Conservation (phyloP, 1,140 invertebrate species). For the Colletes gigas region DNA sequence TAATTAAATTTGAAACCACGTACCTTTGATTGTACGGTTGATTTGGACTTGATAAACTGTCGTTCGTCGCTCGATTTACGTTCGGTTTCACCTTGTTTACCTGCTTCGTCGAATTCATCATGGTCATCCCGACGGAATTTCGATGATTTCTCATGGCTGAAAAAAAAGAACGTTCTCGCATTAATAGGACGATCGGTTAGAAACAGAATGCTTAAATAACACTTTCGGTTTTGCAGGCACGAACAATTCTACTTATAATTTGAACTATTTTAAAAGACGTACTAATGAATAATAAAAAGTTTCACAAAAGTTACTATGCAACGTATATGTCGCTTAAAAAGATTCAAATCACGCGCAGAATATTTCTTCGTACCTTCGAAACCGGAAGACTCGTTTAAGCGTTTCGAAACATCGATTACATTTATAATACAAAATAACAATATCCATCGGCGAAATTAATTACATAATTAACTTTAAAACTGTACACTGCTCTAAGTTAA, state of each 20-base stretch:
- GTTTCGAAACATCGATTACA: neutral
- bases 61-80: conserved; percentile 87
- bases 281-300: too few relatives aligned
- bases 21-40: conserved; percentile 80
- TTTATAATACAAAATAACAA: neutral
- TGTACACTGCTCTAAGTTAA: conserved; percentile 2
- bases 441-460: neutral
- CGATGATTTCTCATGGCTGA: conserved; percentile 85
- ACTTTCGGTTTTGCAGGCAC: neutral
- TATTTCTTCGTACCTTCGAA: too few relatives aligned
- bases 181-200: neutral
- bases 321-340: too few relatives aligned
- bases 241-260: too few relatives aligned
- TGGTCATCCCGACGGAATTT: conserved; percentile 85
- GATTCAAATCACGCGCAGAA: too few relatives aligned
- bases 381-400: too few relatives aligned
- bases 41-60: conserved; percentile 81
- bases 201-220: neutral
- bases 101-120: conserved; percentile 86
- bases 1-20: neutral
- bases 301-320: too few relatives aligned
- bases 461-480: neutral
- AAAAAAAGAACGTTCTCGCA: conserved; percentile 48
- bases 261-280: too few relatives aligned
- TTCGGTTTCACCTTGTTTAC: conserved; percentile 94